Evolutionary conservation across 2,888 invertebrate genomes (phyloP), one percentile per base, ranked within the genome.

Genomic region (Drosophila picticornis): DNA sequence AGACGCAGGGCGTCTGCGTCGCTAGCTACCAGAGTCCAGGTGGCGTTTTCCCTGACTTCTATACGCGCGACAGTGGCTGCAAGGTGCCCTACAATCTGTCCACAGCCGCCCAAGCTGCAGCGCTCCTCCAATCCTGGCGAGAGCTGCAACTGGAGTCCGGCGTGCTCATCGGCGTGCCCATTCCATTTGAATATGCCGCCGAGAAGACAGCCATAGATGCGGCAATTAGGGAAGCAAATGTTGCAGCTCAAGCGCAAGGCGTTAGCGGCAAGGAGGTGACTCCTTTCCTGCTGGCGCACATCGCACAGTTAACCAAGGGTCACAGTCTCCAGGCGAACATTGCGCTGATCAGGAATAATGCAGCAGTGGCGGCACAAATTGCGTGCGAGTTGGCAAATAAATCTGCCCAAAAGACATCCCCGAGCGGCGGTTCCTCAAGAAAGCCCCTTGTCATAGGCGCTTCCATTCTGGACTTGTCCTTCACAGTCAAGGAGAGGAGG

Each of bases 1-100:
- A 99, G 94, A 99, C 99, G 0, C 96, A 98, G 93, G 99, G 99
- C 0, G 98, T 99, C 1, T 97, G 97, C 84, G 98, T 99, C 0
- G 96, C 96, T 40, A 95, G 96, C 0, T 96, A 95, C 80, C 96
- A 97, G 0, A 93, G 94, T n/a, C 93, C 94, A 0, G 93, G 93
- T 0, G 93, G 94, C 32, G 95, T 95, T 19, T 99, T 99, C 93
- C 99, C 99, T 1, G 98, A 98, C 48, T 99, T 99, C 94, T 99
- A 98, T 93, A 96, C 97, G 1, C 93, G 95, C 6, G 94, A 95
- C 67, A 98, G 98, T 80, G 96, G 96, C 0, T 94, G 94, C 77
- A 94, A 94, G 65, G 96, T 97, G 0, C 97, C 98, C 0, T 96
- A 97, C 89, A 95, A 95, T 83, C 95, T 97, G 0, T 75, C 93